Percentiles rank a stretch among this genome's conserved stretches.
Conservation (phyloP, 2,797 vertebrate genomes). For the Sebastes aleutianus region DNA sequence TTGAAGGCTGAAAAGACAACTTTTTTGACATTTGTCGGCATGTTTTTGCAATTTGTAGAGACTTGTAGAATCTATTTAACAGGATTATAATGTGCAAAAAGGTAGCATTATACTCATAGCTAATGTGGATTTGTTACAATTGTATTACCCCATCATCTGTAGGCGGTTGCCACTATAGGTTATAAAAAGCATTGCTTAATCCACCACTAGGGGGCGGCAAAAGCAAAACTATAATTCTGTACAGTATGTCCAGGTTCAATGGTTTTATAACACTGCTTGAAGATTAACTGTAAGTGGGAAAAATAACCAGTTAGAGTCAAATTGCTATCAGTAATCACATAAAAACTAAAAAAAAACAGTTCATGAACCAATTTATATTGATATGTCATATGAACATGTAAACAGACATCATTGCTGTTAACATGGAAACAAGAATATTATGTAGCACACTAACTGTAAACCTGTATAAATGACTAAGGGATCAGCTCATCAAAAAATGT, state of each 20-base stretch:
- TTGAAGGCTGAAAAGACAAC: neutral
- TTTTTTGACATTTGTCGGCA: neutral
- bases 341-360: neutral
- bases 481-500: constrained; percentile 33
- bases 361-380: neutral
- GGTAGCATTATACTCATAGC: neutral
- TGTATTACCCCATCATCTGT: neutral
- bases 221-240: neutral
- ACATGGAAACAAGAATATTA: neutral
- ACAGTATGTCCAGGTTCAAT: neutral
- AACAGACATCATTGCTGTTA: neutral
- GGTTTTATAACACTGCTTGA: neutral
- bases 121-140: neutral
- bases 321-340: neutral
- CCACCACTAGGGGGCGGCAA: constrained; percentile 40
- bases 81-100: neutral
- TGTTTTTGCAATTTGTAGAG: neutral
- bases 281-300: neutral
- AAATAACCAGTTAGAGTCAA: neutral
- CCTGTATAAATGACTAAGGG: neutral
- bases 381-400: neutral
- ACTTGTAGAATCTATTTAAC: neutral
- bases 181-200: neutral
- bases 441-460: neutral
- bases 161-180: neutral